Evolutionary conservation across 2,888 invertebrate genomes (phyloP).

Genomic region (Pandemis cinnamomeana): DNA sequence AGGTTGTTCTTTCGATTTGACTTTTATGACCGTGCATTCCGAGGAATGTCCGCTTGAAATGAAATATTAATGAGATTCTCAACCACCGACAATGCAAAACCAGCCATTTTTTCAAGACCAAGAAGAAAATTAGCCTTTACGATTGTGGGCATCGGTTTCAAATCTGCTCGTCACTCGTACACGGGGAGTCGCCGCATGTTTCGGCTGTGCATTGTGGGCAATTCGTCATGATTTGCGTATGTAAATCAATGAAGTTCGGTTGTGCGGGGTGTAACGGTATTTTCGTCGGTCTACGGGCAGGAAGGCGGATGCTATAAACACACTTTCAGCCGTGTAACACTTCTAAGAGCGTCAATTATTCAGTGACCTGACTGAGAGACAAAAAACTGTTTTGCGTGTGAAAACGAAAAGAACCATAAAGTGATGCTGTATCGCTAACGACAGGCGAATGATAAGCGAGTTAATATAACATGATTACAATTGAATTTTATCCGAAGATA

Average conservation of each 20-base stretch:
- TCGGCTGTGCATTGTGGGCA: conserved; percentile 75
- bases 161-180: conserved; percentile 52
- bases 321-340: conserved; percentile 73
- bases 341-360: conserved; percentile 58
- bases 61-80: conserved; percentile 52
- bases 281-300: conserved; percentile 79
- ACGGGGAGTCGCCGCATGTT: conserved; percentile 61
- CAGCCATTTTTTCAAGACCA: conserved; percentile 48
- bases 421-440: neutral
- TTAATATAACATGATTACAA: conserved; percentile 6
- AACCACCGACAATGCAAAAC: conserved; percentile 50
- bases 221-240: conserved; percentile 83
- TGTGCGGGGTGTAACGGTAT: conserved; percentile 80
- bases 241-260: conserved; percentile 81
- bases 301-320: conserved; percentile 84
- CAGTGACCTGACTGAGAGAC: conserved; percentile 46
- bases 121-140: conserved; percentile 39
- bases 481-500: conserved; percentile 12
- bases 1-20: conserved; percentile 43
- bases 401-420: neutral
- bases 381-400: neutral
- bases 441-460: neutral
- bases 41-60: conserved; percentile 48
- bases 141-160: conserved; percentile 50
- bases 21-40: conserved; percentile 51